Conservation (phyloP, 2,888 invertebrate species). For the Phyllotreta striolata region DNA sequence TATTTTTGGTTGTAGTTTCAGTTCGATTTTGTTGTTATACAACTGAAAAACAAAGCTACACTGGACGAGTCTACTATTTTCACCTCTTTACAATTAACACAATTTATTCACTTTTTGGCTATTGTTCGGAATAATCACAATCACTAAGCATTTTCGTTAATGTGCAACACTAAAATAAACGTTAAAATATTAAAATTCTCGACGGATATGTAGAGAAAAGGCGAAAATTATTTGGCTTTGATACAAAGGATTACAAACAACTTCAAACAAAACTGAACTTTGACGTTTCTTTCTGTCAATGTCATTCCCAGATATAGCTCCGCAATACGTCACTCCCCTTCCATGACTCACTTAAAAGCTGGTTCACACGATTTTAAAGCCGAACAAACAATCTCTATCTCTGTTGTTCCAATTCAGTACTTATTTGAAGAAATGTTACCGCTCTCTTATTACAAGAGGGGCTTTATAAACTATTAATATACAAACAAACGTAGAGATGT, state of each 20-base stretch:
- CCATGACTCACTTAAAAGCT: too few species aligned
- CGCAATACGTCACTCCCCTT: background rate
- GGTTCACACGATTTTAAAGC: too few species aligned
- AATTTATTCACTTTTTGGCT: constrained; percentile 33
- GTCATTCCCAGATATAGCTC: constrained; percentile 22
- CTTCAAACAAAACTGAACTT: constrained; percentile 13
- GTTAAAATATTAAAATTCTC: constrained; percentile 3
- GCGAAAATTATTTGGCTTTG: constrained; percentile 16
- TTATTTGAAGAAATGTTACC: too few species aligned
- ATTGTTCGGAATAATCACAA: constrained; percentile 54
- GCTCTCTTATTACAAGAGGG: too few species aligned
- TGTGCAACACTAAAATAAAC: background rate
- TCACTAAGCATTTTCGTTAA: constrained; percentile 52
- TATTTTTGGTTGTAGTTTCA: constrained; percentile 20
- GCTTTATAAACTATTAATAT: too few species aligned
- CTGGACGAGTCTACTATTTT: constrained; percentile 59
- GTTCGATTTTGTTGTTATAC: constrained; percentile 18
- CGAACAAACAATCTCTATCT: too few species aligned
- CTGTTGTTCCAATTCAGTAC: too few species aligned
- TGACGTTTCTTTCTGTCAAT: constrained; percentile 18
- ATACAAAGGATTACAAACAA: constrained; percentile 29
- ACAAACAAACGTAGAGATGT: too few species aligned
- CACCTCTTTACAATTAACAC: constrained; percentile 16
- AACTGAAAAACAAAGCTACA: constrained; percentile 31
- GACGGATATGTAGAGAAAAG: constrained; percentile 6